Evolutionary conservation across 2,888 invertebrate species (phyloP).

Genomic region (Bhutanitis thaidina): DNA sequence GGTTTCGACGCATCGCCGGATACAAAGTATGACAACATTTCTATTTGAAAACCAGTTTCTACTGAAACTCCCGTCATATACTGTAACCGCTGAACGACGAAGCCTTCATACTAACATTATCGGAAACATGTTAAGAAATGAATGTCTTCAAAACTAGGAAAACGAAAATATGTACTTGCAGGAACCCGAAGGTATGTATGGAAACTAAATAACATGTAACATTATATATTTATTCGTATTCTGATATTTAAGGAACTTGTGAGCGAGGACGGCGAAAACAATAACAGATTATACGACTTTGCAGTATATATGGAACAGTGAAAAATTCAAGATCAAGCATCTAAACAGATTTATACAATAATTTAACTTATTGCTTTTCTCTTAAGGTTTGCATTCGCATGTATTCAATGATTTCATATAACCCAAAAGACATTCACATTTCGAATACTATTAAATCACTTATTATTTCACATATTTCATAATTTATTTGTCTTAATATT

Average conservation of each 20-base stretch:
- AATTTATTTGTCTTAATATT: slow-evolving; percentile 18
- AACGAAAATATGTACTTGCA: too few relatives aligned
- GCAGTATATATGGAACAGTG: not conserved
- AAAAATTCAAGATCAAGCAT: slow-evolving; percentile 16
- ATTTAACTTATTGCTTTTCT: slow-evolving; percentile 5
- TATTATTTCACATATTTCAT: slow-evolving; percentile 8
- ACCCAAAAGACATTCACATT: not conserved
- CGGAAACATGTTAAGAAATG: too few relatives aligned
- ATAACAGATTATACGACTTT: slow-evolving; percentile 17
- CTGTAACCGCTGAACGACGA: too few relatives aligned
- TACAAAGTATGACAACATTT: too few relatives aligned
- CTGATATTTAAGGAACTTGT: slow-evolving; percentile 36
- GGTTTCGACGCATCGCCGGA: too few relatives aligned
- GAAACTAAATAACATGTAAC: not conserved
- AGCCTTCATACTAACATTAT: too few relatives aligned
- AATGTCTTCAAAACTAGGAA: too few relatives aligned
- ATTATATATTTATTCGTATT: slow-evolving; percentile 7
- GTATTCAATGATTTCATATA: slow-evolving; percentile 20
- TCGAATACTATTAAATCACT: slow-evolving; percentile 7
- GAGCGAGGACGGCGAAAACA: slow-evolving; percentile 40
- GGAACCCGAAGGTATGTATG: not conserved
- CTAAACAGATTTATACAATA: slow-evolving; percentile 6
- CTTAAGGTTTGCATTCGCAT: not conserved
- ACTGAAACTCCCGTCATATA: too few relatives aligned
- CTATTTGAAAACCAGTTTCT: too few relatives aligned